Evolutionary conservation across 2,797 vertebrate species (phyloP).

Genomic region (Poeciliopsis gracilis): DNA sequence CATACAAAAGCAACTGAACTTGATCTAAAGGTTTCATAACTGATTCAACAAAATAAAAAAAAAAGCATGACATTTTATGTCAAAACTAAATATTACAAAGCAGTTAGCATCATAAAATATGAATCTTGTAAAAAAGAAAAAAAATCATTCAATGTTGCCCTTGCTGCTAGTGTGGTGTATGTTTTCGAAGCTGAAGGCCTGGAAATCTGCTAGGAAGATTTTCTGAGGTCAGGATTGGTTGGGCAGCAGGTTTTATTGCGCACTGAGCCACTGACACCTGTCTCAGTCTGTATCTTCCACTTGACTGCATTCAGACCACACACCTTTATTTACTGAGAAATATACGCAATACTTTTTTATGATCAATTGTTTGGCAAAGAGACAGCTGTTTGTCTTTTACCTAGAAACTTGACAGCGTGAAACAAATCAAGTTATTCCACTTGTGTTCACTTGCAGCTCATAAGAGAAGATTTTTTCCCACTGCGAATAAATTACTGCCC

Average conservation of each 20-base stretch:
- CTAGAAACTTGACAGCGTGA: constrained; percentile 47
- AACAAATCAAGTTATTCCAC: constrained; percentile 74
- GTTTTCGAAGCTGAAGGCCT: constrained; percentile 4
- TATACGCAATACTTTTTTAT: constrained; percentile 48
- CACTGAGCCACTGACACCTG: constrained; percentile 69
- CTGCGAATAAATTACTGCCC: constrained; percentile 58
- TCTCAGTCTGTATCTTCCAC: constrained; percentile 68
- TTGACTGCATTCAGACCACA: constrained; percentile 60
- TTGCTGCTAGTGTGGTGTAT: too few relatives aligned
- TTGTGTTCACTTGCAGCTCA: constrained; percentile 50
- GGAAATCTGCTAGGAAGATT: constrained; percentile 44
- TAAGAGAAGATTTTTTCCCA: constrained; percentile 43
- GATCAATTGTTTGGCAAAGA: constrained; percentile 63
- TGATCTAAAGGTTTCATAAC: background rate
- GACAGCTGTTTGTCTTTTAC: constrained; percentile 66
- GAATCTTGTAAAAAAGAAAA: too few relatives aligned
- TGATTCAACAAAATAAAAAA: background rate
- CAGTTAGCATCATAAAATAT: background rate
- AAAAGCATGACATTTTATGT: background rate
- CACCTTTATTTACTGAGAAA: constrained; percentile 48
- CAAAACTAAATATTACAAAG: background rate
- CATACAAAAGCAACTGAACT: too few relatives aligned
- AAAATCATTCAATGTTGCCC: too few relatives aligned
- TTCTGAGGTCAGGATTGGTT: constrained; percentile 40
- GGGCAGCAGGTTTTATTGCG: constrained; percentile 50